Base-by-base conservation (phyloP, 2,888 invertebrate genomes). In the Mimumesa dahlbomi region DNA sequence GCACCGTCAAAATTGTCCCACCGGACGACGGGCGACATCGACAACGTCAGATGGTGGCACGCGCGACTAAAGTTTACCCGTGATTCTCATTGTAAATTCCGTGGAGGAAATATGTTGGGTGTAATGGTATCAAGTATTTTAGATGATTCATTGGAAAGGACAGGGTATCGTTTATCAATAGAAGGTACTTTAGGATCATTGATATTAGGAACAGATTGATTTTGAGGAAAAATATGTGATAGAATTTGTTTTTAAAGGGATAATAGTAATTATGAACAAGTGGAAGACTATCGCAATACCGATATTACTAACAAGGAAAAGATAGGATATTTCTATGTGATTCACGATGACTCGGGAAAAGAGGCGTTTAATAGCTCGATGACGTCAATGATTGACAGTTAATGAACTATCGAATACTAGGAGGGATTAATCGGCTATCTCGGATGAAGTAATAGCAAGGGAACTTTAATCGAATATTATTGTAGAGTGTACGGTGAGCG, bases 401-500 rank as follows among this genome's bases (percentile, higher is more conserved):
- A 78, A 78, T 68, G 77, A 78, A 73, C 45, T 65, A 36, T 63
- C 78, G 63, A 70, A 67, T 65, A 54, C 63, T 58, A 62, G 61
- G n/a, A n/a, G 64, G 63, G 67, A 75, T 78, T 73, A 75, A 78
- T 73, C 68, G 56, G 58, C 65, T 45, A 73, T 66, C 62, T 46
- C 14, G 65, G 57, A 77, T 73, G 73, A 71, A 75, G 70, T 70
- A 75, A 77, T 78, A 65, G 36, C 50, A 14, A 5, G 50, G 25
- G 57, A 64, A 67, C 59, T 61, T 69, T 63, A 65, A 78, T 77
- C 77, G 68, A 69, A 69, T 67, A 59, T 70, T 69, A 72, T 71
- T 64, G 67, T 40, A 13, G 57, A 25, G 29, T 19, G 21, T 21
- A 19, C n/a, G 46, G 61, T 46, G 31, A 58, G 36, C 49, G 52